Evolutionary conservation across 2,113 vertebrate species (phyloP), one percentile per base, ranked within the genome.

Genomic region (Dunckerocampus dactyliophorus): DNA sequence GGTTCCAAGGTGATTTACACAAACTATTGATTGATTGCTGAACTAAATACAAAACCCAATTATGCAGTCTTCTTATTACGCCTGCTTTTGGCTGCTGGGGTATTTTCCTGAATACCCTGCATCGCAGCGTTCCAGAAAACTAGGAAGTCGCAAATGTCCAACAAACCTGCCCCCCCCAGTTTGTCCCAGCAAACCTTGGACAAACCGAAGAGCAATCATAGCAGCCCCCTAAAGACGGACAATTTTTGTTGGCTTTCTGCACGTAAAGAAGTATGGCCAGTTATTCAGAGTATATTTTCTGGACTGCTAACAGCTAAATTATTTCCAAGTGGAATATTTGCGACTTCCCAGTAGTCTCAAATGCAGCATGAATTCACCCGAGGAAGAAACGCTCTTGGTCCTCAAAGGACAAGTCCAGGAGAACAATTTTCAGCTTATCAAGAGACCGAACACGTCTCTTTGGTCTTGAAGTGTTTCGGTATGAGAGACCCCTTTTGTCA

Each of bases 1-100:
- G 19, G 4, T 42, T 42, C n/a, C 24, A 31, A 64, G 46, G 24
- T 62, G 63, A 17, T 56, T 71, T 60, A 59, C 62, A 53, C 65
- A 37, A 67, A 50, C 77, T 69, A 80, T 21, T 3, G 19, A 54
- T 4, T 43, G 50, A 70, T 47, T 17, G 28, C 2, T 39, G 31
- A 39, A 37, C 17, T 19, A 54, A 31, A 39, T 11, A 39, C 7
- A 39, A 39, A 55, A 39, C 31, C 1, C 21, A 51, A 22, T 47
- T 3, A 8, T n/a, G 47, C 2, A 12, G 49, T 24, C 12, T n/a
- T 5, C 49, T 24, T 9, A 49, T 9, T 22, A 15, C 1, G 49
- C 8, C 49, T 4, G 22, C 21, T 28, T 43, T 43, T 24, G 16
- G 21, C 22, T 19, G 47, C 17, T 19, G 9, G 8, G n/a, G 13